These are phyloP conservation scores for Trichonephila inaurata DNA, from an alignment of 1,140 invertebrate genomes.

Conservation along the genomic window DNA sequence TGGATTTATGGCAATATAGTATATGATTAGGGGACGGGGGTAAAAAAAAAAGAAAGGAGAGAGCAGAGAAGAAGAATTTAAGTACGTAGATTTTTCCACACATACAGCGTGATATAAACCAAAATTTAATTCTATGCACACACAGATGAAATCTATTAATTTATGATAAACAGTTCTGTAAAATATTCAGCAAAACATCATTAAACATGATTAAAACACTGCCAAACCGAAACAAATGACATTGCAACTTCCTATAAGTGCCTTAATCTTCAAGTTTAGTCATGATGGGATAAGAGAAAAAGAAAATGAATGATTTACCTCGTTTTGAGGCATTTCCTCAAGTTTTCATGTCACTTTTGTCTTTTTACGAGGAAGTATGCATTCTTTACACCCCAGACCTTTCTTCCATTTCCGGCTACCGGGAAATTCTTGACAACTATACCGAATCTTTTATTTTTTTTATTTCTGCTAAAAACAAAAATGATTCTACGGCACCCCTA, in stretches of 20 bases:
- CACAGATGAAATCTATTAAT: too few species aligned
- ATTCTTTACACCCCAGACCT: background rate
- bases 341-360: constrained; percentile 14
- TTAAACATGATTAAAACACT: too few species aligned
- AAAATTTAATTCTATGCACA: too few species aligned
- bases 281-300: background rate
- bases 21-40: too few species aligned
- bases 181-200: too few species aligned
- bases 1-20: too few species aligned
- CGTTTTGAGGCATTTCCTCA: constrained; percentile 7
- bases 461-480: background rate
- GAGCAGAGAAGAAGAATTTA: too few species aligned
- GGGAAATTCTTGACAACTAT: background rate
- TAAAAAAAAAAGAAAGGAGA: too few species aligned
- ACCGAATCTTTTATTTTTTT: background rate
- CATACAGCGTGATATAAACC: too few species aligned
- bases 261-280: background rate
- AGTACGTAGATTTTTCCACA: too few species aligned
- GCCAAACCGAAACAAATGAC: too few species aligned
- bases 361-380: background rate
- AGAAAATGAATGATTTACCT: background rate
- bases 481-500: background rate
- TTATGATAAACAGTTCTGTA: too few species aligned
- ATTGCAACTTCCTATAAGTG: background rate
- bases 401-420: background rate